Evolutionary conservation across 2,888 invertebrate species (phyloP), one percentile per base, ranked within the genome.

Genomic region (Dolomedes plantarius): DNA sequence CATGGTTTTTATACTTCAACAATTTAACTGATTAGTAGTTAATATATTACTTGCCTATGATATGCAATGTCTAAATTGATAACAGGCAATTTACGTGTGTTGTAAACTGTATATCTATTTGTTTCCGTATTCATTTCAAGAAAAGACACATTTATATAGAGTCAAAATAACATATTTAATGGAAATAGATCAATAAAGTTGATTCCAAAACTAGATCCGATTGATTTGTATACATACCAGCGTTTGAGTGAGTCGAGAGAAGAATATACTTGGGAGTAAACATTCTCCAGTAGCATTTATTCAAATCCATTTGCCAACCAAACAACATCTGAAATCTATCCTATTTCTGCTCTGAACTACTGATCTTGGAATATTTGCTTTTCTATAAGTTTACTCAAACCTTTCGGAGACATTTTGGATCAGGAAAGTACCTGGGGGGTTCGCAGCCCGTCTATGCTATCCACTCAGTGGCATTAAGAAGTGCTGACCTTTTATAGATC

Each of bases 291-390:
- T 9, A 72, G 28, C 83, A 67, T 78, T 85, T 85, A 85, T 85
- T 85, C 83, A 85, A 85, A 85, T 85, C 83, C 83, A 85, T 77
- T 85, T 85, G 83, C 73, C 56, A 77, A 73, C 67, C 73, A 72
- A 85, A 85, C 71, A 73, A 64, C 72, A 76, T 75, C 46, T 32
- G 64, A 39, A 81, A 56, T 62, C 28, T 77, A 83, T 83, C 77
- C 83, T 73, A 85, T 78, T 85, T 85, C 77, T 56, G 64, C 65
- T 64, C 23, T 56, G 56, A 56, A 56, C 23, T 56, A 5, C 56
- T 56, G 56, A 41, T 39, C 29, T 71, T 64, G 23, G 67, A 39
- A 50, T 81, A 68, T 82, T 82, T 82, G 75, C 82, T 82, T 75
- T 82, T 64, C 71, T 31, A 32, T 23, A 28, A 71, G 72, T 75